Conservation (phyloP, 2,797 vertebrate species). For the Thalassophryne amazonica region DNA sequence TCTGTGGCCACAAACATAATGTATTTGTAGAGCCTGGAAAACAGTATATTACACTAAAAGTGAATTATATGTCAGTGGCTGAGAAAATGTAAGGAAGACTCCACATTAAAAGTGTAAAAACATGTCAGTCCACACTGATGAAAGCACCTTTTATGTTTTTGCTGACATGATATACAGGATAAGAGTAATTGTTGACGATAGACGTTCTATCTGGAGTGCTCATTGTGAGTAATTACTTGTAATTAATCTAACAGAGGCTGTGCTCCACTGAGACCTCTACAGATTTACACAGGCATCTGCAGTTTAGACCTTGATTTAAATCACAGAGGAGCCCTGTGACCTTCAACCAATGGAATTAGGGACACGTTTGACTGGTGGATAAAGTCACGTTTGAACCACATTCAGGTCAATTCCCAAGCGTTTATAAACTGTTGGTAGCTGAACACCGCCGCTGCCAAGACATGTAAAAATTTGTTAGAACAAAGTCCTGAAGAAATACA, state of each 20-base stretch:
- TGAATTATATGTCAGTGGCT: slow-evolving; percentile 20
- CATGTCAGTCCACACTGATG: slow-evolving; percentile 19
- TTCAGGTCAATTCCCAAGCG: no score
- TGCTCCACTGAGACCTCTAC: slow-evolving; percentile 51
- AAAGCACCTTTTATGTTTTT: slow-evolving; percentile 48
- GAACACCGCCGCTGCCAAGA: no score
- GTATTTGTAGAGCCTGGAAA: no score
- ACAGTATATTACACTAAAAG: slow-evolving; percentile 39
- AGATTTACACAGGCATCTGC: slow-evolving; percentile 54
- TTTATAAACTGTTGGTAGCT: no score
- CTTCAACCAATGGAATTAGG: slow-evolving; percentile 29
- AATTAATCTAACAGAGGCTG: slow-evolving; percentile 62
- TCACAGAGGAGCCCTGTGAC: slow-evolving; percentile 20
- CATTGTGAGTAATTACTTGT: slow-evolving; percentile 59
- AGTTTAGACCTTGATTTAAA: slow-evolving; percentile 59
- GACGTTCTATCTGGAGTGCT: slow-evolving; percentile 39
- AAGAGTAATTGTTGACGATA: slow-evolving; percentile 58
- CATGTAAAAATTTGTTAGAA: slow-evolving; percentile 35
- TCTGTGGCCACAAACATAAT: no score
- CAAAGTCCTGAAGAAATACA: slow-evolving; percentile 35
- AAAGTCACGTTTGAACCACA: no score
- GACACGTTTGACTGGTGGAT: slow-evolving; percentile 15
- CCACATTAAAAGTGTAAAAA: slow-evolving; percentile 30
- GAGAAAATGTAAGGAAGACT: slow-evolving; percentile 16
- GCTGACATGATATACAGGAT: slow-evolving; percentile 50